Percentiles rank a stretch among this genome's conserved stretches.
phyloP scores from a whole-genome alignment of 2,113 vertebrate genomes.

The Galemys pyrenaicus region DNA sequence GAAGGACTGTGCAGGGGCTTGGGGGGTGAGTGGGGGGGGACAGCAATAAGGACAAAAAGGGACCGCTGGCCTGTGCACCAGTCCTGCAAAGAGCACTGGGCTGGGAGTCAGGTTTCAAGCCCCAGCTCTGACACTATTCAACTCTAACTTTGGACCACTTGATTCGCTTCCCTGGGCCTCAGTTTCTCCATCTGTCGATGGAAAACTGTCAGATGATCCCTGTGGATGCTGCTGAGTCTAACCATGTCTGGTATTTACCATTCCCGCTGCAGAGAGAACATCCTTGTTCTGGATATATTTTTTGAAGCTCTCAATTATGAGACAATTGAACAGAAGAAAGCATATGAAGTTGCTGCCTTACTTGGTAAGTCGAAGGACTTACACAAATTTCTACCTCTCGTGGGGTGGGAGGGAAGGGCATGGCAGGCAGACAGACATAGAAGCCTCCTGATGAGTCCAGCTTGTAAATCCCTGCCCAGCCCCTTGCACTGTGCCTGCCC shows the following conservation, averaged over 20 bases:
- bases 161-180: not conserved
- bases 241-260: not conserved
- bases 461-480: not conserved
- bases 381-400: not conserved
- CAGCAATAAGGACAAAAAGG: not conserved
- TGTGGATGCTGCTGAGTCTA: not conserved
- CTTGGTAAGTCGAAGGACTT: slow-evolving; percentile 87
- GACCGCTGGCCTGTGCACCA: not conserved
- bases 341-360: slow-evolving; percentile 97
- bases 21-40: too few relatives aligned
- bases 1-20: too few relatives aligned
- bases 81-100: not conserved
- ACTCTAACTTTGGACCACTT: not conserved
- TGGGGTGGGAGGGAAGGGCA: not conserved
- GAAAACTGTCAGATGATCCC: not conserved
- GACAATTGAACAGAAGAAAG: slow-evolving; percentile 99
- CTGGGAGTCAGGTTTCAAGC: not conserved
- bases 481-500: not conserved
- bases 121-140: not conserved
- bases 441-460: not conserved
- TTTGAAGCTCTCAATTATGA: slow-evolving; percentile 99
- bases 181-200: not conserved
- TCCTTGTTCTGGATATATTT: slow-evolving; percentile 98
- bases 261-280: slow-evolving; percentile 93
- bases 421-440: not conserved